Percentiles rank a stretch among this genome's conserved stretches.
Conservation (phyloP, 92 coral and sea anemone genomes). For the Heteractis magnifica region DNA sequence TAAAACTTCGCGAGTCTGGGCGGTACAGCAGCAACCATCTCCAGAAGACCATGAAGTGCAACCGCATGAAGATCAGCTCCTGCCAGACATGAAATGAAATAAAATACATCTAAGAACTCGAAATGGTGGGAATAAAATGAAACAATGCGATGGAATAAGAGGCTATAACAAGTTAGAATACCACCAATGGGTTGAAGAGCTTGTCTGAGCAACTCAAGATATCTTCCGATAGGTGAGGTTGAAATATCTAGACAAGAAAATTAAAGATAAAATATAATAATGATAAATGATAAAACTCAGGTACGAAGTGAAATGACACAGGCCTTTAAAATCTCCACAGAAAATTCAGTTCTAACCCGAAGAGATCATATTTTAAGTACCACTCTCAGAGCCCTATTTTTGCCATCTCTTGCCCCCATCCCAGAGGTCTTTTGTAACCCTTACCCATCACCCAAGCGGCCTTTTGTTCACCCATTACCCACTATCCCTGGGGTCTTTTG, state of each 20-base stretch:
- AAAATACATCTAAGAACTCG: background rate
- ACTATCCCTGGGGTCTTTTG: too few relatives aligned
- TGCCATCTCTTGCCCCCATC: background rate
- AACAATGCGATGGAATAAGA: background rate
- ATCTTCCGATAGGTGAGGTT: conserved; percentile 62
- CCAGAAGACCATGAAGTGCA: conserved; percentile 78
- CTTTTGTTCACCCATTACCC: too few relatives aligned
- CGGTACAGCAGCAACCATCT: conserved; percentile 84
- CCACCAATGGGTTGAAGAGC: conserved; percentile 88
- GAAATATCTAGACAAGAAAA: conserved; percentile 43
- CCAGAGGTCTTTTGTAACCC: background rate
- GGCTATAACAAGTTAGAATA: background rate
- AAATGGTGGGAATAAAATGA: background rate
- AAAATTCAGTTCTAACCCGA: too few relatives aligned
- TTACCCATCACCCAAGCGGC: too few relatives aligned
- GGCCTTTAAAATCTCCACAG: too few relatives aligned
- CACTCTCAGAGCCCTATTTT: background rate
- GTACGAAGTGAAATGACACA: too few relatives aligned
- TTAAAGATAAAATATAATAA: too few relatives aligned
- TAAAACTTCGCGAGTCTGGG: conserved; percentile 54
- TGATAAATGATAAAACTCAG: too few relatives aligned
- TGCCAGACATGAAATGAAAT: background rate
- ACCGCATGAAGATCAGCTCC: conserved; percentile 92
- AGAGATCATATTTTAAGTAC: background rate
- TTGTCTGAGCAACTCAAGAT: conserved; percentile 69